phyloP scores from a whole-genome alignment of 2,113 vertebrate genomes.

The Dolichallabes microphthalmus region DNA sequence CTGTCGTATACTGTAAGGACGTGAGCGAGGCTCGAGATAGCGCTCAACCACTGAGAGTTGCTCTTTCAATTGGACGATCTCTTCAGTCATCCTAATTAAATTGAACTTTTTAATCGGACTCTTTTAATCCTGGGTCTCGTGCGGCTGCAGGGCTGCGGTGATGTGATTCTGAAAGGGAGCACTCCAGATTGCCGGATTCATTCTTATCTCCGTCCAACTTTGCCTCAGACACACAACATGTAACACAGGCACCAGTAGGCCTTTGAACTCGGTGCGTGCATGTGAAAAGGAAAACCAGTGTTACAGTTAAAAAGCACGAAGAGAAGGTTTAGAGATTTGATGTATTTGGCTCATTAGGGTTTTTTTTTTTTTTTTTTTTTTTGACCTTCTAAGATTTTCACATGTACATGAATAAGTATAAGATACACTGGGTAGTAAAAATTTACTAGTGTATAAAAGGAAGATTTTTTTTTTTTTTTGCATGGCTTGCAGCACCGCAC shows the following conservation, averaged over 20 bases:
- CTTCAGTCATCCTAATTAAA: conserved; percentile 80
- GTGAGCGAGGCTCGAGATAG: conserved; percentile 69
- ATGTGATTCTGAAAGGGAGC: conserved; percentile 78
- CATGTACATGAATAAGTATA: no score
- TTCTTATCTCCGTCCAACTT: conserved; percentile 69
- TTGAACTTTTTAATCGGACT: conserved; percentile 79
- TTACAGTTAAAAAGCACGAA: background rate
- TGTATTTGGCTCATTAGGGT: no score
- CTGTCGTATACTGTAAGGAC: conserved; percentile 71
- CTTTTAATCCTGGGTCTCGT: conserved; percentile 77
- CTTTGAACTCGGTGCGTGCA: conserved; percentile 58
- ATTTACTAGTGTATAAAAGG: no score
- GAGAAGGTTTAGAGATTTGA: background rate
- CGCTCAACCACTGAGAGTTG: conserved; percentile 73
- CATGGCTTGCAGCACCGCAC: no score
- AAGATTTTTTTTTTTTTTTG: no score
- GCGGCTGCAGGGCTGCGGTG: conserved; percentile 72
- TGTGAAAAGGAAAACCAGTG: conserved; percentile 12
- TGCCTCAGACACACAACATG: conserved; percentile 72
- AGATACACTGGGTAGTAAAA: no score
- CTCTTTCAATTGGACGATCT: conserved; percentile 76
- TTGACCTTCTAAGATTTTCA: no score
- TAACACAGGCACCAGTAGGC: conserved; percentile 63
- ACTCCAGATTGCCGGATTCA: conserved; percentile 72
- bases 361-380: no score